Conservation (phyloP, 2,797 vertebrate genomes). For the Microhierax caerulescens region DNA sequence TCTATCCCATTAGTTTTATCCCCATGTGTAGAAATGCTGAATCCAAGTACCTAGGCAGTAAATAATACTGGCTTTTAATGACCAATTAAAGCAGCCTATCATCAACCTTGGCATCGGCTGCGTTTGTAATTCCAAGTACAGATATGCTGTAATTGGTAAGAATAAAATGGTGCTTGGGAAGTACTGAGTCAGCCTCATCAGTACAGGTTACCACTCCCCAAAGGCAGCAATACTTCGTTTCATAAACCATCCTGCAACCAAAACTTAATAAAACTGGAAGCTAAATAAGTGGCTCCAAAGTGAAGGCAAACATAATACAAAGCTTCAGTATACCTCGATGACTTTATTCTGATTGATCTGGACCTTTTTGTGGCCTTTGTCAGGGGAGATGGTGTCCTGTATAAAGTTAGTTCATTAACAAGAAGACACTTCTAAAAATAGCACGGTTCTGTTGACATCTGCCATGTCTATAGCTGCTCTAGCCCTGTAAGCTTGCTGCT, state of each 20-base stretch:
- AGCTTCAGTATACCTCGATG: neutral
- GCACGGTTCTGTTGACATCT: fast-evolving
- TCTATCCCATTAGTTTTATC: constrained; percentile 56
- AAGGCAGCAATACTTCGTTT: neutral
- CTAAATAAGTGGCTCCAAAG: neutral
- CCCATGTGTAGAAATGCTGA: constrained; percentile 37
- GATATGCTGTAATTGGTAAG: neutral
- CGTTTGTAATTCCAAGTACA: neutral
- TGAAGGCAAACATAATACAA: neutral
- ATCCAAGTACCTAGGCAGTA: constrained; percentile 36
- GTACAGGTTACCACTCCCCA: neutral
- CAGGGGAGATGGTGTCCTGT: neutral
- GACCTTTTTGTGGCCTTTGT: neutral
- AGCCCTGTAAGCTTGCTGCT: neutral
- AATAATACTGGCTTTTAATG: constrained; percentile 53
- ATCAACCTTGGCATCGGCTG: neutral
- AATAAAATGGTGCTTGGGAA: neutral
- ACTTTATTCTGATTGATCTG: neutral
- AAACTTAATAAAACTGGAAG: neutral
- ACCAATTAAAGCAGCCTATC: constrained; percentile 10
- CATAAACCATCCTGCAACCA: neutral
- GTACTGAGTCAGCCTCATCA: neutral
- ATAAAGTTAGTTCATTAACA: neutral
- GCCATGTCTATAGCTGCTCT: fast-evolving
- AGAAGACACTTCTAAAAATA: neutral